These are phyloP conservation scores for Clusia tigrina DNA, from an alignment of 2,888 invertebrate genomes.

Conservation along the genomic window DNA sequence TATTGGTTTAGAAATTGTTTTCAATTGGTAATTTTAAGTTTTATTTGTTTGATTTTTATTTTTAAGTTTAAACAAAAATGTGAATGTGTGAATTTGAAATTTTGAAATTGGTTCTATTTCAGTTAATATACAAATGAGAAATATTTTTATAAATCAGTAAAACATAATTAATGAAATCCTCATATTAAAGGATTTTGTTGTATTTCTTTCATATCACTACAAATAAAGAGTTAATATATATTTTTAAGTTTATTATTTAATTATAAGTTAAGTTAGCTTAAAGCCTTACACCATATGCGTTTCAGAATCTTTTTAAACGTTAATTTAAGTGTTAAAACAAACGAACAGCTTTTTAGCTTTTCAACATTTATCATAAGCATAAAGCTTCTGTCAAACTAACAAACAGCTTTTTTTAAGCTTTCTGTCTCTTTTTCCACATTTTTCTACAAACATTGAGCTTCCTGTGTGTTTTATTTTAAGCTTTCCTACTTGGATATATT, in stretches of 20 bases:
- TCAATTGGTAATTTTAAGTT: background rate
- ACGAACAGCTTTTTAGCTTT: background rate
- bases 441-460: slow-evolving; percentile 23
- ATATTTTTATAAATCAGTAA: slow-evolving; percentile 26
- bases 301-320: background rate
- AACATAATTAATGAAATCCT: slow-evolving; percentile 19
- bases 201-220: too few species aligned
- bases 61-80: slow-evolving; percentile 32
- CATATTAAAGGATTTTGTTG: slow-evolving; percentile 46
- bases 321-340: background rate
- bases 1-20: slow-evolving; percentile 12
- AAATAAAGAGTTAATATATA: too few species aligned
- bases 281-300: background rate
- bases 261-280: slow-evolving; percentile 20
- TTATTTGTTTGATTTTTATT: slow-evolving; percentile 3
- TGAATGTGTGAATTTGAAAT: slow-evolving; percentile 44
- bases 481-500: slow-evolving; percentile 33
- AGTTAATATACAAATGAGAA: slow-evolving; percentile 33
- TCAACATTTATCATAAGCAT: background rate
- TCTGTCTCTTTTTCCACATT: background rate
- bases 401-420: slow-evolving; percentile 8
- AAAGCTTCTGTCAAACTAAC: background rate
- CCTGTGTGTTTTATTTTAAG: slow-evolving; percentile 20
- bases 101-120: slow-evolving; percentile 7
- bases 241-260: slow-evolving; percentile 21